Evolutionary conservation across 2,888 invertebrate species (phyloP).

Genomic region (Acanthococcus lagerstroemiae): DNA sequence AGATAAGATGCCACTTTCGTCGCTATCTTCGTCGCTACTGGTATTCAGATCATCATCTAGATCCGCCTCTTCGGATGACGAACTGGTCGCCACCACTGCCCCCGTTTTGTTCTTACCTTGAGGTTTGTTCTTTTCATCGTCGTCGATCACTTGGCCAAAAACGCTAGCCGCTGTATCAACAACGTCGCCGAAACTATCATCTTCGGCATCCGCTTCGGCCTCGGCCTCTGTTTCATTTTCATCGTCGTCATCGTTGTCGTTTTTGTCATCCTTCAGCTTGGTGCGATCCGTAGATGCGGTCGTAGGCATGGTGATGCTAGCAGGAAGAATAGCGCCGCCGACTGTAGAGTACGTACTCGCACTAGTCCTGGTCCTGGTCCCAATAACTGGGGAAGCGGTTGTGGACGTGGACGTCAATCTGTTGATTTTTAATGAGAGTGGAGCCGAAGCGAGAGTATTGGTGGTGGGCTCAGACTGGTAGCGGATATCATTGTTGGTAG

Average conservation of each 20-base stretch:
- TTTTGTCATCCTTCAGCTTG: background rate
- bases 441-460: too few relatives aligned
- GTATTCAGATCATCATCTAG: slow-evolving; percentile 9
- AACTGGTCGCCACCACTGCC: too few relatives aligned
- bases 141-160: background rate
- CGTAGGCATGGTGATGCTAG: background rate
- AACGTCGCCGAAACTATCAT: slow-evolving; percentile 10
- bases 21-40: slow-evolving; percentile 18
- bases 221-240: too few relatives aligned
- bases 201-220: too few relatives aligned
- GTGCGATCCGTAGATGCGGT: background rate
- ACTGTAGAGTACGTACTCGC: background rate
- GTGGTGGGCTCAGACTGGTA: background rate
- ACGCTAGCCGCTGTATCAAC: slow-evolving; percentile 23
- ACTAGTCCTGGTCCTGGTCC: background rate
- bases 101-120: slow-evolving; percentile 1
- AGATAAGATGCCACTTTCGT: slow-evolving; percentile 1
- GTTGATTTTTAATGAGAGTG: background rate
- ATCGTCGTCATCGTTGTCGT: background rate
- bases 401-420: background rate
- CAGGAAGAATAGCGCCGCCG: background rate
- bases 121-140: background rate
- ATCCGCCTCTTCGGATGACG: slow-evolving; percentile 19
- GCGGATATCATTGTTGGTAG: slow-evolving; percentile 7
- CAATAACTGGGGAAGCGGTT: background rate